Percentiles rank a stretch among this genome's conserved stretches.
These are phyloP conservation scores for Xiphophorus couchianus DNA, from an alignment of 2,113 vertebrate species.

Conservation along the genomic window DNA sequence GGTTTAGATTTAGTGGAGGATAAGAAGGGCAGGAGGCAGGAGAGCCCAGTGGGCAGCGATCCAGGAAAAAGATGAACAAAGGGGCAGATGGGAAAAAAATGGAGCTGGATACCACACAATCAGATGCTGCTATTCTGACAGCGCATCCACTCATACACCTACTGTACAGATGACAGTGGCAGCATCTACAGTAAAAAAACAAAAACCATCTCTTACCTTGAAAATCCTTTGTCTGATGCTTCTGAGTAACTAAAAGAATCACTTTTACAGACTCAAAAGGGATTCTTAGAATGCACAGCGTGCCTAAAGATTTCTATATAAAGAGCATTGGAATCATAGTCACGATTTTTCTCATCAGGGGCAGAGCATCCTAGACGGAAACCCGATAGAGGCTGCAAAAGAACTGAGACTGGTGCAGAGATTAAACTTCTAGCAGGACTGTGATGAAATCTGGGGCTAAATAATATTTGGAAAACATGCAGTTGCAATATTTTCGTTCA, in stretches of 20 bases:
- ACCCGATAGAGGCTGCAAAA: no score
- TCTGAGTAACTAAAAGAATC: neutral
- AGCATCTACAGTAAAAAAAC: neutral
- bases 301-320: neutral
- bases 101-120: slow-evolving; percentile 5
- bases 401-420: neutral
- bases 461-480: no score
- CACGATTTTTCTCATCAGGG: neutral
- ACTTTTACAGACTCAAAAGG: neutral
- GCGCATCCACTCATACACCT: slow-evolving; percentile 36
- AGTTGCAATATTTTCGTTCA: no score
- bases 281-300: neutral
- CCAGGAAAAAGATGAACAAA: slow-evolving; percentile 26
- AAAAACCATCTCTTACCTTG: neutral
- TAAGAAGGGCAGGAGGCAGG: neutral
- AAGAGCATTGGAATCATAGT: neutral
- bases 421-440: neutral
- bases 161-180: slow-evolving; percentile 17
- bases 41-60: slow-evolving; percentile 21
- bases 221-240: slow-evolving; percentile 10
- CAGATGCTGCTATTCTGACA: slow-evolving; percentile 14
- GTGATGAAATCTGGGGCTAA: no score
- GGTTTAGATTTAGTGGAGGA: slow-evolving; percentile 13
- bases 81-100: slow-evolving; percentile 8
- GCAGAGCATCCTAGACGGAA: neutral